Base-by-base conservation (phyloP, 2,888 invertebrate genomes). In the Ophioninae sp. region DNA sequence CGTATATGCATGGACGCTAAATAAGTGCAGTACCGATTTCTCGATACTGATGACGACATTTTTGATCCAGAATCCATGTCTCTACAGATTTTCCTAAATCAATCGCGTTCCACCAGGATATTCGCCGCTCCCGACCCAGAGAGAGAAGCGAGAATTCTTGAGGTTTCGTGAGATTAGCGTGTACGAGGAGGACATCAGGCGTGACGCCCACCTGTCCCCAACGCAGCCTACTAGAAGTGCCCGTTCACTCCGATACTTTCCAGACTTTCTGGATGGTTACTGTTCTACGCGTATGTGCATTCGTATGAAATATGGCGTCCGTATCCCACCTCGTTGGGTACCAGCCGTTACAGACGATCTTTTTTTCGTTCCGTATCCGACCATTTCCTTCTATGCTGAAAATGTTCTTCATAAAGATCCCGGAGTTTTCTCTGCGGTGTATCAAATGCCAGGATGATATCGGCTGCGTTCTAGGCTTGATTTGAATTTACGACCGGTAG, bases 141-240 rank as follows among this genome's bases (percentile, higher is more conserved):
- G 73, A 22, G 41, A 63, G 63, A 8, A 59, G 67, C 56, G 76
- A 69, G 77, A 72, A 37, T 41, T 79, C 78, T 78, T 74, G 81
- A 83, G 83, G 81, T 85, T 86, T 85, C 85, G 85, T 71, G 65
- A 67, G 76, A 72, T 51, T 83, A 68, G 71, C 83, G 82, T 82
- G 81, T 65, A 83, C 74, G 51, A 51, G 61, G 71, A 79, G 81
- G 85, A 85, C 86, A 78, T 88, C 86, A 86, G 86, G 88, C 90
- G 88, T 89, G 89, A 91, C 90, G 88, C 86, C 88, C 90, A 90
- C 90, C 89, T 90, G 90, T 86, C 85, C 86, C 51, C 80, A 74
- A 61, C 67, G 67, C 79, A 87, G 85, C 87, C 87, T 87, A 87
- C 78, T 80, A 74, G 73, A 79, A 80, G 77, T 82, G 79, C 64